These are phyloP conservation scores for Probosciger aterrimus DNA, from an alignment of 2,113 vertebrate species.

Conservation along the genomic window DNA sequence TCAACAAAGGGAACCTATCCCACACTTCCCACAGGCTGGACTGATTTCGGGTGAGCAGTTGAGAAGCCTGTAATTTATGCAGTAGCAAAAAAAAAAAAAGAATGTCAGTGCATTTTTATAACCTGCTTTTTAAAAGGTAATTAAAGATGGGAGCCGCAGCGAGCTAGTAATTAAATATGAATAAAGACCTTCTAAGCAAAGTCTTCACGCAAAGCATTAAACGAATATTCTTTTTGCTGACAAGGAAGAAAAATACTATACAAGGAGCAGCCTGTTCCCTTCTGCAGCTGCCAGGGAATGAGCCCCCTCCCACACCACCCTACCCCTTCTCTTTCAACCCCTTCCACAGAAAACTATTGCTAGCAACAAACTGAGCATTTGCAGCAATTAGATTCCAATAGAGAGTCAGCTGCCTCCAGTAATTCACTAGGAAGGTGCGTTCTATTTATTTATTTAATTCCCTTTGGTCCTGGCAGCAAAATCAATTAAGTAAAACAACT, in stretches of 20 bases:
- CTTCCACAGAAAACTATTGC: constrained; percentile 50
- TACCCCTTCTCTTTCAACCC: background rate
- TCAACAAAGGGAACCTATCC: background rate
- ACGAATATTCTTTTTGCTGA: constrained; percentile 68
- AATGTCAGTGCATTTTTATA: constrained; percentile 72
- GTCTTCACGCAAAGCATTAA: constrained; percentile 66
- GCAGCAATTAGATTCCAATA: constrained; percentile 70
- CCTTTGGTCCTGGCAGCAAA: constrained; percentile 53
- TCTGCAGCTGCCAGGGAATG: constrained; percentile 57
- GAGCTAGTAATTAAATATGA: constrained; percentile 79
- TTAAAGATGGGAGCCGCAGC: constrained; percentile 72
- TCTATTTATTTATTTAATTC: constrained; percentile 57
- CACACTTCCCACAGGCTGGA: background rate
- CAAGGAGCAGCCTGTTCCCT: constrained; percentile 61
- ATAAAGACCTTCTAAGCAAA: constrained; percentile 78
- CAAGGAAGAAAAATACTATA: constrained; percentile 65
- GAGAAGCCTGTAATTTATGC: constrained; percentile 47
- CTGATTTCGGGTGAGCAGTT: background rate
- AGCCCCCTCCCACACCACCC: constrained; percentile 40
- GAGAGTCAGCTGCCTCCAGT: constrained; percentile 62
- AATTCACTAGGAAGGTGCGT: constrained; percentile 47
- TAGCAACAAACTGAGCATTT: constrained; percentile 51
- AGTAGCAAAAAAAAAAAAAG: constrained; percentile 48
- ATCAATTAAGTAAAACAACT: constrained; percentile 79
- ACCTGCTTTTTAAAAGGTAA: constrained; percentile 75